phyloP scores from a whole-genome alignment of 2,797 vertebrate genomes.

The Alcedo atthis region DNA sequence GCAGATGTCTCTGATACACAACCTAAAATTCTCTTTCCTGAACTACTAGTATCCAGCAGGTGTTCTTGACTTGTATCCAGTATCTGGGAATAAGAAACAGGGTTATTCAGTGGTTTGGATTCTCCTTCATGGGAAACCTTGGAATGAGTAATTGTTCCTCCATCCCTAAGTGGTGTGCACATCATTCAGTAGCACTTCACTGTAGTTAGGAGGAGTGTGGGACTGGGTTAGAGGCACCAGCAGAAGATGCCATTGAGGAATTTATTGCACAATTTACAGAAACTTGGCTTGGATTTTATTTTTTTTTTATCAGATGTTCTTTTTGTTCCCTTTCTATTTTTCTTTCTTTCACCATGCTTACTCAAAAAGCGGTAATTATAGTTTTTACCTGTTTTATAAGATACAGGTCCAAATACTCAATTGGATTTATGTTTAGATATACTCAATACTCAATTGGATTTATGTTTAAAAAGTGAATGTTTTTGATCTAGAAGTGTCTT shows the following conservation, averaged over 20 bases:
- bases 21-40: accelerated
- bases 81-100: not conserved
- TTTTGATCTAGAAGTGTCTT: not conserved
- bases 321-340: not conserved
- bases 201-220: not conserved
- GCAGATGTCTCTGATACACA: not conserved
- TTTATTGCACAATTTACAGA: not conserved
- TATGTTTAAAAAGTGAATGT: not conserved
- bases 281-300: not conserved
- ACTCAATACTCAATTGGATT: not conserved
- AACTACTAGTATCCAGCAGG: not conserved
- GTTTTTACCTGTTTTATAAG: not conserved
- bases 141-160: not conserved
- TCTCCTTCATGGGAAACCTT: accelerated
- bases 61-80: not conserved
- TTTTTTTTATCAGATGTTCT: not conserved
- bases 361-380: not conserved
- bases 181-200: accelerated
- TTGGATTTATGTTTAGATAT: not conserved
- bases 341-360: not conserved
- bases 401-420: not conserved
- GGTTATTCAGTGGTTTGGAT: not conserved
- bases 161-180: too few species aligned
- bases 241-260: not conserved
- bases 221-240: too few species aligned